A percentile compares a stretch with the other conserved stretches of the same genome.
Conservation (phyloP, 2,888 invertebrate species). For the Liopterus haemorrhoidalis region DNA sequence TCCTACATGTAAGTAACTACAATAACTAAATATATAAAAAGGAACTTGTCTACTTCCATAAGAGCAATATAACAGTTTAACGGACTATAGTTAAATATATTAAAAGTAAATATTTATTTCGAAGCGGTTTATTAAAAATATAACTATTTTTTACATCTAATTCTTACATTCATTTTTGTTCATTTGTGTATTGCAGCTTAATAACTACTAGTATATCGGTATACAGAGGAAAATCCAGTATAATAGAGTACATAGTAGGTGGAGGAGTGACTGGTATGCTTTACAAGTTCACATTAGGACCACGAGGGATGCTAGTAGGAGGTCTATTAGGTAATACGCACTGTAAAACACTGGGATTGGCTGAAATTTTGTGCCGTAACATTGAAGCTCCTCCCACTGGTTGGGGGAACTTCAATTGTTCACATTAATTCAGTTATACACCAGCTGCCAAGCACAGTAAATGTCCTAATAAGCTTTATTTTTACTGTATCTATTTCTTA, state of each 20-base stretch:
- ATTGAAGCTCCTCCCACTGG: no score
- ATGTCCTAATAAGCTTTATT: no score
- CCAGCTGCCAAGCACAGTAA: no score
- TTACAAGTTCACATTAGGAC: conserved; percentile 63
- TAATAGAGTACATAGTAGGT: conserved; percentile 61
- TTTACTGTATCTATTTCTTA: conserved; percentile 44
- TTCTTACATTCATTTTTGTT: conserved; percentile 7
- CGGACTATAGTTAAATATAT: no score
- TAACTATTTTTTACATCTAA: conserved; percentile 10
- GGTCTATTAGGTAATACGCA: conserved; percentile 58
- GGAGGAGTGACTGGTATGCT: conserved; percentile 60
- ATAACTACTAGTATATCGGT: conserved; percentile 58
- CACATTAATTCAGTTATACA: no score
- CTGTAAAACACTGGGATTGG: no score
- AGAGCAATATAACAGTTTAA: no score
- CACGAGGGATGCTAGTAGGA: conserved; percentile 63
- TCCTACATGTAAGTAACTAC: conserved; percentile 57
- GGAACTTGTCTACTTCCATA: no score
- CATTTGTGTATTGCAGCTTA: conserved; percentile 56
- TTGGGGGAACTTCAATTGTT: no score
- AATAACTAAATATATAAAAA: background rate
- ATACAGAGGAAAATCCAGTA: conserved; percentile 61
- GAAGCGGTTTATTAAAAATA: conserved; percentile 11
- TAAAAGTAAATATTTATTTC: background rate
- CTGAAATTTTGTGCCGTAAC: no score